Evolutionary conservation across 2,113 vertebrate species (phyloP), one percentile per base, ranked within the genome.

Genomic region (Phaethon lepturus): DNA sequence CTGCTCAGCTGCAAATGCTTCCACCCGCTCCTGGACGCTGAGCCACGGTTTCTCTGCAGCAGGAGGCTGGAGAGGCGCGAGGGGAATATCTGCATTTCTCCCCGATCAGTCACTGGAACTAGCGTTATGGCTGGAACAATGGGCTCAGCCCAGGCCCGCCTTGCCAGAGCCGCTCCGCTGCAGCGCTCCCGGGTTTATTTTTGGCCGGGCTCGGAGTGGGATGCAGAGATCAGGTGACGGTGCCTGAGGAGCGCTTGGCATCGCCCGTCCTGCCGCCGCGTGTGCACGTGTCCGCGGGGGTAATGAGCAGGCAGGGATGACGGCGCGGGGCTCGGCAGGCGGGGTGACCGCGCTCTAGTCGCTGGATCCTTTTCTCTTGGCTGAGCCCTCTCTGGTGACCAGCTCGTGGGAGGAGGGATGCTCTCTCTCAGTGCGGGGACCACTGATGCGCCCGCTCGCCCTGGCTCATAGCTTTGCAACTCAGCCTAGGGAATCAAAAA

Each of bases 231-330:
- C 91, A 78, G 95, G 91, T 94, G 96, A 64, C 53, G 2, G 76
- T 62, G 91, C 86, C 95, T 17, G 11, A 93, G 88, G 88, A 82
- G 91, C 1, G 6, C 53, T 80, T 95, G 96, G 95, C 96, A 95
- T 42, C 1, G 62, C 80, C 60, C 1, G 20, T 58, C 62, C 84
- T 53, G 77, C 74, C 7, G 6, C 89, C 23, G 2, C 25, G 90
- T 29, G 94, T 4, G 76, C 59, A 12, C 67, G 7, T 1, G 38
- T 8, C 76, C 7, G 0, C 6, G 31, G 79, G 73, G 81, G 80
- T 6, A 4, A 28, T 1, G 40, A 82, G 73, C 22, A 3, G 75
- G 47, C 86, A 9, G 91, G 60, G 62, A 7, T 10, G 66, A 8
- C 29, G 52, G 67, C 67, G 53, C 4, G 0, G 83, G 71, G 47